These are phyloP conservation scores for Xiphorhynchus erythropygius DNA, from an alignment of 2,797 vertebrate genomes.

Conservation along the genomic window DNA sequence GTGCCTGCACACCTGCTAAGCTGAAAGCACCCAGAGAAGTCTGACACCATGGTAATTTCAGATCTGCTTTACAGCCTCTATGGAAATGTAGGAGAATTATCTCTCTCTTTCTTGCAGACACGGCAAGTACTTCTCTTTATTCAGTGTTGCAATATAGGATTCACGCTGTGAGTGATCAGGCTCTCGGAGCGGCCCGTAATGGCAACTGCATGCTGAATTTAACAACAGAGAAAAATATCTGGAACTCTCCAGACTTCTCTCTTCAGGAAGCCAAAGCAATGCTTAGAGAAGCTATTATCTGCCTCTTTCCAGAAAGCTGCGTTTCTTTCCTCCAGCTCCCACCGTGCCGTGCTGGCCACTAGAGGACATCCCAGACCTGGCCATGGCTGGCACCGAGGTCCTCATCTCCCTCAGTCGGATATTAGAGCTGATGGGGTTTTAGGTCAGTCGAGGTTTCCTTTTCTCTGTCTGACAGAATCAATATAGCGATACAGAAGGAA, in stretches of 20 bases:
- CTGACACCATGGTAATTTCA: background rate
- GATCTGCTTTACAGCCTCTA: background rate
- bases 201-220: constrained; percentile 35
- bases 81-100: background rate
- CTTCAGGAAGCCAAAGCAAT: constrained; percentile 3
- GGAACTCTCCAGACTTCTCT: constrained; percentile 42
- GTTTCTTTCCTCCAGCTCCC: background rate
- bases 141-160: background rate
- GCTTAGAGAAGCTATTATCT: constrained; percentile 7
- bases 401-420: background rate
- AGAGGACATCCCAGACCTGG: constrained; percentile 51
- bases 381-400: background rate
- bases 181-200: background rate
- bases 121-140: constrained; percentile 3
- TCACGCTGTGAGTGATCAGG: constrained; percentile 24
- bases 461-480: background rate
- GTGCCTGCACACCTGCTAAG: background rate
- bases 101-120: background rate
- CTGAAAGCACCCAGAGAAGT: background rate
- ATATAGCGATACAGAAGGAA: background rate
- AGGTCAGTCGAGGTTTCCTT: background rate
- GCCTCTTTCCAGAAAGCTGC: background rate
- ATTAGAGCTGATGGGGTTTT: background rate
- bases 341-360: background rate
- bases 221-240: constrained; percentile 47